These are phyloP conservation scores for Stercorarius parasiticus DNA, from an alignment of 2,113 vertebrate genomes.

Conservation along the genomic window DNA sequence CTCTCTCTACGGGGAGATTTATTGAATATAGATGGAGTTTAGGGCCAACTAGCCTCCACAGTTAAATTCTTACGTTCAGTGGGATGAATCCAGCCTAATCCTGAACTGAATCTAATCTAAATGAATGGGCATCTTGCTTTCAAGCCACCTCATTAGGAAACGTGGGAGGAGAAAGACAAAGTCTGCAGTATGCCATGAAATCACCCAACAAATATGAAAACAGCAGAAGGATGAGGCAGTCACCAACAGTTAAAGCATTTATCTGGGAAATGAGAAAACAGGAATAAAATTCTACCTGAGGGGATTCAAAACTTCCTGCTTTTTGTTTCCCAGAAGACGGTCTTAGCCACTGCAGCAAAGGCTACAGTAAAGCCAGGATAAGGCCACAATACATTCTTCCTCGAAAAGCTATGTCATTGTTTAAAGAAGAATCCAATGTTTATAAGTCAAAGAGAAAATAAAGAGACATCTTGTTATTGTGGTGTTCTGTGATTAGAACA, in stretches of 20 bases:
- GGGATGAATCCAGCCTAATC: conserved; percentile 4
- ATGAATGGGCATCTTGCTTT: not conserved
- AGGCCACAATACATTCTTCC: not conserved
- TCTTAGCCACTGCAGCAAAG: not conserved
- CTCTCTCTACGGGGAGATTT: not conserved
- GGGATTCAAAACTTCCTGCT: not conserved
- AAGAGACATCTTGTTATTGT: not conserved
- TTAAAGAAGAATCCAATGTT: not conserved
- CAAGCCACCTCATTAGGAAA: not conserved
- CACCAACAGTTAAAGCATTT: not conserved
- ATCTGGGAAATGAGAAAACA: not conserved
- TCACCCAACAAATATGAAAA: not conserved
- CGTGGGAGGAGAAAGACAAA: not conserved
- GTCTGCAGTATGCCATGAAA: not conserved
- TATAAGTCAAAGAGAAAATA: not conserved
- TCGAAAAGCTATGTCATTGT: not conserved
- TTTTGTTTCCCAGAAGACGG: not conserved
- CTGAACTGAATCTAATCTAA: not conserved
- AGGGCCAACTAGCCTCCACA: not conserved
- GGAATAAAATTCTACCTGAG: not conserved
- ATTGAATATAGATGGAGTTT: not conserved
- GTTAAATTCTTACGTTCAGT: not conserved
- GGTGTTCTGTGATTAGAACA: not conserved
- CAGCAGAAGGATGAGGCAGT: not conserved
- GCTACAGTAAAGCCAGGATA: not conserved